These are phyloP conservation scores for Marcusenius ussheri DNA, from an alignment of 2,113 vertebrate species.

Conservation along the genomic window DNA sequence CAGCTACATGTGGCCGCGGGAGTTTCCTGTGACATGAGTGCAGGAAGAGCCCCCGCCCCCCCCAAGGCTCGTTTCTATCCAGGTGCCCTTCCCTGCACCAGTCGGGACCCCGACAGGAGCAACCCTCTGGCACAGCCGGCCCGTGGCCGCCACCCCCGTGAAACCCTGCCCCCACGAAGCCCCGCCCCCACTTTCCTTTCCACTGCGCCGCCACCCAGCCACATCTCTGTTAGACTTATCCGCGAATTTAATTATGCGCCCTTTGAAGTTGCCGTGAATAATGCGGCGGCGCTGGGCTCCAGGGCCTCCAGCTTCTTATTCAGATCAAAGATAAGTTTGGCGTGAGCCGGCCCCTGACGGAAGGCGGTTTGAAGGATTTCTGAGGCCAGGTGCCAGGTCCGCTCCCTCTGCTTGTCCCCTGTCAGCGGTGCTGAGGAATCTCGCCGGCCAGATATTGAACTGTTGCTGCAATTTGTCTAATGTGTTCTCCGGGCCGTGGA, in stretches of 20 bases:
- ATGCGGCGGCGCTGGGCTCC: conserved; percentile 42
- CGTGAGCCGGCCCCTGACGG: conserved; percentile 31
- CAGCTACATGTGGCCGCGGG: conserved; percentile 33
- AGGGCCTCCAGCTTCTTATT: conserved; percentile 52
- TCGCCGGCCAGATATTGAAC: conserved; percentile 23
- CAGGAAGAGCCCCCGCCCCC: conserved; percentile 7
- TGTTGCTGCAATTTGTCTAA: conserved; percentile 23
- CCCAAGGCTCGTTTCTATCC: conserved; percentile 42
- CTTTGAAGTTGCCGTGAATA: conserved; percentile 60
- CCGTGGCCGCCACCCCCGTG: background rate
- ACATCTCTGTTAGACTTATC: conserved; percentile 54
- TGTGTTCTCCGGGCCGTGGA: conserved; percentile 2
- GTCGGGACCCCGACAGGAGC: conserved; percentile 39
- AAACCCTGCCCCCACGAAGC: background rate
- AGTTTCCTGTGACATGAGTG: background rate
- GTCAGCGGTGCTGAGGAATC: conserved; percentile 23
- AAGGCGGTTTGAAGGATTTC: conserved; percentile 28
- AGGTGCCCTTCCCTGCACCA: conserved; percentile 34
- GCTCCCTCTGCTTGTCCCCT: conserved; percentile 28
- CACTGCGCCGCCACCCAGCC: conserved; percentile 36
- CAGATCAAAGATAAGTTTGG: conserved; percentile 48
- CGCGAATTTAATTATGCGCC: conserved; percentile 54
- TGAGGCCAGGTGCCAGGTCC: conserved; percentile 33
- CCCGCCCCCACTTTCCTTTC: conserved; percentile 30
- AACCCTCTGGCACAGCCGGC: conserved; percentile 18